Base-by-base conservation (phyloP, 2,797 vertebrate species). In the Trichosurus vulpecula region DNA sequence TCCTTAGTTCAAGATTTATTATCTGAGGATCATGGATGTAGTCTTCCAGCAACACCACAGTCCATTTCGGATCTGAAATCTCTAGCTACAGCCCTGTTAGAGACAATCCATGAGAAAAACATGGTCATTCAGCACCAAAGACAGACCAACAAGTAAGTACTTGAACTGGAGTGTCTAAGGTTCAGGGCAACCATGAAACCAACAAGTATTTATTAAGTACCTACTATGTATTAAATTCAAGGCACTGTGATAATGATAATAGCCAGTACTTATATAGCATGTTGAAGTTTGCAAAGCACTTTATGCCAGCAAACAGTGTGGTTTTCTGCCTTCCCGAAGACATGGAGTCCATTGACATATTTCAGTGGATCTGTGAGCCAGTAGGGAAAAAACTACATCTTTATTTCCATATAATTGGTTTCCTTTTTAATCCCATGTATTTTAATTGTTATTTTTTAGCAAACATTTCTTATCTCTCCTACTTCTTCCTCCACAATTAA, bases 21-120 rank as follows among this genome's bases (percentile, higher is more conserved):
- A 61, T 99, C 99, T 0, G 99, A 99, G 93, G 99, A 99, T 95
- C 99, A 99, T 0, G 99, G 99, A 92, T 99, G 99, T 98, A 99
- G 99, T 97, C 98, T 99, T 93, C 99, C 99, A 0, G 99, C 99
- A 94, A 99, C 99, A 3, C 99, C 99, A 13, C 99, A 99, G 98
- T 99, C 99, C 98, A 99, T 99, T 98, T 99, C 99, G 25, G 99
- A 99, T 98, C 99, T 99, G 97, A 99, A 99, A 98, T 99, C 99
- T 96, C 98, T 99, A 97, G 99, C 99, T 93, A 99, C 99, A 0
- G 99, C 99, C 57, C 98, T 99, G 96, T 98, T 99, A 98, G 99
- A 99, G 98, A 99, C 99, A 0, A 99, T 99, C 98, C 99, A 99
- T 0, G 99, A 99, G 98, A 99, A 99, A 98, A 99, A 99, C 98